Percentiles rank a stretch among this genome's conserved stretches.
phyloP scores from a whole-genome alignment of 2,888 invertebrate genomes.

The Hydrotaea cyrtoneurina region DNA sequence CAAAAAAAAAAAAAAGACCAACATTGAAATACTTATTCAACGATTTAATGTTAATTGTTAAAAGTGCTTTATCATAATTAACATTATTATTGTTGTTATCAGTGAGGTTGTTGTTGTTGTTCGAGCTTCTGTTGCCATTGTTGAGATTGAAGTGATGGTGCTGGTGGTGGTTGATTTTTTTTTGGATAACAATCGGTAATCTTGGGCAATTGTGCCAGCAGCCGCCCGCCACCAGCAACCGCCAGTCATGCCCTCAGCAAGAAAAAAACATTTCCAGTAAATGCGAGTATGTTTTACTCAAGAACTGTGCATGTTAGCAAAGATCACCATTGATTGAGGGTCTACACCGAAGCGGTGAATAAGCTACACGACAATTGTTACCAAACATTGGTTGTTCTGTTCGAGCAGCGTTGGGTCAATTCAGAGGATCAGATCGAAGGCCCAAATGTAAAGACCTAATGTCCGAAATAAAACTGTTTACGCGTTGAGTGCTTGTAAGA shows the following conservation, averaged over 20 bases:
- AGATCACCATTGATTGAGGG: no score
- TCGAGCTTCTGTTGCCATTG: background rate
- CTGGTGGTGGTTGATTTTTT: background rate
- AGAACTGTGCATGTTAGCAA: no score
- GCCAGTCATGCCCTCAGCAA: background rate
- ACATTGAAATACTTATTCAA: background rate
- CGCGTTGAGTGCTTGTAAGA: no score
- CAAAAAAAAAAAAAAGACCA: background rate
- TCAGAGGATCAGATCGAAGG: no score
- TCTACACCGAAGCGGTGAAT: no score
- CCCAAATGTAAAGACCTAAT: no score
- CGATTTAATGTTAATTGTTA: conserved; percentile 19
- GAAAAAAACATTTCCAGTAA: no score
- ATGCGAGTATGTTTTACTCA: background rate
- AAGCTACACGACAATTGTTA: no score
- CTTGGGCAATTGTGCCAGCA: background rate
- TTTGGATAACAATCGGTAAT: conserved; percentile 6
- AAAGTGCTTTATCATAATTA: conserved; percentile 30
- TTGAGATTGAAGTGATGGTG: background rate
- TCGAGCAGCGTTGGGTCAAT: no score
- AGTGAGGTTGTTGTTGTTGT: background rate
- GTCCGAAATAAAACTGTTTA: no score
- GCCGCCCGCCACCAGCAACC: background rate
- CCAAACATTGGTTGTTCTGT: no score
- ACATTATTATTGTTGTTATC: background rate